Percentiles rank a stretch among this genome's conserved stretches.
Conservation (phyloP, 1,140 invertebrate genomes). For the Brachionus sp. region DNA sequence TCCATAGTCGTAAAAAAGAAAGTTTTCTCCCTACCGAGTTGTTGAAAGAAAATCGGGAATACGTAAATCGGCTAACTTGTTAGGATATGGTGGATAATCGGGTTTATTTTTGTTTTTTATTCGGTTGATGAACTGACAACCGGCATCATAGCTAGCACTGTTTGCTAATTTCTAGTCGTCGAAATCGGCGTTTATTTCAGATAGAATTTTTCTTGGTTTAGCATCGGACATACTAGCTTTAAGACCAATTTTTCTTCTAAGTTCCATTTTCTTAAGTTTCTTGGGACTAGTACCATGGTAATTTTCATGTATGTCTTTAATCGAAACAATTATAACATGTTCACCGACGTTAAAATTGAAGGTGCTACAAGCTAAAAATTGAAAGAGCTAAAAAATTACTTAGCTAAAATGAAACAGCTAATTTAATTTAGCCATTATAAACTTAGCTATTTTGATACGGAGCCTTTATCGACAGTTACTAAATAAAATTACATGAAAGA, state of each 20-base stretch:
- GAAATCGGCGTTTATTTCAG: not conserved
- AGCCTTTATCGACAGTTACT: no score
- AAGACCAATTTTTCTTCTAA: not conserved
- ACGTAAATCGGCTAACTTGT: not conserved
- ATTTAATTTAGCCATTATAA: no score
- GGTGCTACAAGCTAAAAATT: not conserved
- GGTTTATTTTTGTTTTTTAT: not conserved
- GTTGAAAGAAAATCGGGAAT: slow-evolving; percentile 10
- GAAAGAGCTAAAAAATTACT: no score
- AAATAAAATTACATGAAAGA: no score
- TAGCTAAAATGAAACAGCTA: no score
- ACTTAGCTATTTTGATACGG: no score
- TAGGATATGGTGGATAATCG: not conserved
- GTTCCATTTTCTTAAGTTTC: not conserved
- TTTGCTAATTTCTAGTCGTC: not conserved
- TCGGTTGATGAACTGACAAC: not conserved
- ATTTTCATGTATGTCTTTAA: not conserved
- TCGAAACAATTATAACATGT: not conserved
- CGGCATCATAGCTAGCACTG: not conserved
- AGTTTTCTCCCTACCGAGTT: not conserved
- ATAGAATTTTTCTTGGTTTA: not conserved
- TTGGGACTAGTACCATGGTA: not conserved
- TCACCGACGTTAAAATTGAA: not conserved
- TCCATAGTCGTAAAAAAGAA: slow-evolving; percentile 1
- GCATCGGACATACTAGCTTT: slow-evolving; percentile 10